Percentiles rank a stretch among this genome's conserved stretches.
phyloP scores from a whole-genome alignment of 2,113 vertebrate species.

The Petromus typicus region DNA sequence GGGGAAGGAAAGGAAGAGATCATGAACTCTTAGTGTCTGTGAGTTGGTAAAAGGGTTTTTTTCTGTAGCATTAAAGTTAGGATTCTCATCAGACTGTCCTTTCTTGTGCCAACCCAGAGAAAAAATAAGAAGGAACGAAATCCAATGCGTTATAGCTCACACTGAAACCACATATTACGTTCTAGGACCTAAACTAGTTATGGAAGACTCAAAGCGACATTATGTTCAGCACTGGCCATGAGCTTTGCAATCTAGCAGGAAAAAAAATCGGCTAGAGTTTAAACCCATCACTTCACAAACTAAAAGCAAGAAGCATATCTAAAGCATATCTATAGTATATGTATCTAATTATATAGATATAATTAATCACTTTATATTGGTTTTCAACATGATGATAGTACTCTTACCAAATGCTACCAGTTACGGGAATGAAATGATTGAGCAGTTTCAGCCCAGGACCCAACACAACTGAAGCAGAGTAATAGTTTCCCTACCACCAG shows the following conservation, averaged over 20 bases:
- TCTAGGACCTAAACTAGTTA: neutral
- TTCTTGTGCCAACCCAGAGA: neutral
- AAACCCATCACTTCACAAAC: neutral
- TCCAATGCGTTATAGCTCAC: neutral
- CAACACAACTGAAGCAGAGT: neutral
- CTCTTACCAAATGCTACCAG: neutral
- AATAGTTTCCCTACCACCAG: neutral
- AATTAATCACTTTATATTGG: neutral
- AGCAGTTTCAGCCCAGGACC: neutral
- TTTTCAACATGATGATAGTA: neutral
- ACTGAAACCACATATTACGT: neutral
- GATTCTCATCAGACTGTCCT: neutral
- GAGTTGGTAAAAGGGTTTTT: neutral
- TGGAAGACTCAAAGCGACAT: neutral
- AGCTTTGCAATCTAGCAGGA: neutral
- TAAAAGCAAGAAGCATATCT: neutral
- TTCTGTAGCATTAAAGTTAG: neutral
- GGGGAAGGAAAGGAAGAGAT: constrained; percentile 2
- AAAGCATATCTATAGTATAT: too few species aligned
- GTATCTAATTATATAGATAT: neutral
- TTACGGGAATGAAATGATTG: neutral
- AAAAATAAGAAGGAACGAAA: neutral
- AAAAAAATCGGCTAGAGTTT: neutral
- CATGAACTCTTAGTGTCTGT: neutral
- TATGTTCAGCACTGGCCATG: neutral